Conservation (phyloP, 2,888 invertebrate genomes). For the Parochlus steinenii region DNA sequence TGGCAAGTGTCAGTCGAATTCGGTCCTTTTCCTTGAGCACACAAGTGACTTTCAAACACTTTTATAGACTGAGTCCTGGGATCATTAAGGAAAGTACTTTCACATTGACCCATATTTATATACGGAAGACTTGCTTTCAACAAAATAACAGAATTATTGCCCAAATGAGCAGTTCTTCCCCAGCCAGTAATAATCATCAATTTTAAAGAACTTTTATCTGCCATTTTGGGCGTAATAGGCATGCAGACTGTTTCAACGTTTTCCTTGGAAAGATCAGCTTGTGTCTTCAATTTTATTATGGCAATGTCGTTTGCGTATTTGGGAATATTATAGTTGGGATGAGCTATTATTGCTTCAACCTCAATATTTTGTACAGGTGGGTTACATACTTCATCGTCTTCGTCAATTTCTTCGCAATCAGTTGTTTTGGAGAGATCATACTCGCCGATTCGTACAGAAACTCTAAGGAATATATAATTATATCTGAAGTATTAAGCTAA, state of each 20-base stretch:
- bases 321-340: constrained; percentile 27
- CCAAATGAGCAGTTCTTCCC: too few relatives aligned
- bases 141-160: too few relatives aligned
- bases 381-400: constrained; percentile 23
- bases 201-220: too few relatives aligned
- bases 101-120: too few relatives aligned
- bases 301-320: constrained; percentile 35
- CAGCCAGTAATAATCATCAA: too few relatives aligned
- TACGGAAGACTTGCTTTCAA: constrained; percentile 14
- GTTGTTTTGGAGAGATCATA: constrained; percentile 22
- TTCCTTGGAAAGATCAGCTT: constrained; percentile 28
- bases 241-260: too few relatives aligned
- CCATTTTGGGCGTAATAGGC: too few relatives aligned
- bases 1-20: constrained; percentile 8
- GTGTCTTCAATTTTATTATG: constrained; percentile 26
- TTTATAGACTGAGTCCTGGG: constrained; percentile 21
- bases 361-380: constrained; percentile 32
- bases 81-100: too few relatives aligned
- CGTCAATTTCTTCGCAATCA: constrained; percentile 18
- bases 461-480: too few relatives aligned
- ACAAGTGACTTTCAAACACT: constrained; percentile 8
- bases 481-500: too few relatives aligned
- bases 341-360: constrained; percentile 29
- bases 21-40: constrained; percentile 9
- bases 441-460: constrained; percentile 35